A percentile compares a stretch with the other conserved stretches of the same genome.
Evolutionary conservation across 1,140 invertebrate species (phyloP).

Genomic region (Euwallacea similis): DNA sequence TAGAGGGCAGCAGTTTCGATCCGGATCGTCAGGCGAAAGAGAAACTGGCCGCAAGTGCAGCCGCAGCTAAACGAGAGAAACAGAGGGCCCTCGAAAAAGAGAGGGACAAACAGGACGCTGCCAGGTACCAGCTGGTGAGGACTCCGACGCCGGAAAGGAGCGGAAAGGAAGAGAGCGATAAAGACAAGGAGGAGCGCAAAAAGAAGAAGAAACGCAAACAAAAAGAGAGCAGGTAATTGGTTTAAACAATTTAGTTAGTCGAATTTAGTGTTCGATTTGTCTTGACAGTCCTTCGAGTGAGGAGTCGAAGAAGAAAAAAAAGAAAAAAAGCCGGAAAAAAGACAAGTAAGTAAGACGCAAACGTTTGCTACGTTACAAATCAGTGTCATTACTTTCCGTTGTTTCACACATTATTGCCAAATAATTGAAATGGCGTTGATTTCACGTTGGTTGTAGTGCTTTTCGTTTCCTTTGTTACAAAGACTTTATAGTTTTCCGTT

Average conservation of each 20-base stretch:
- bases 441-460: background rate
- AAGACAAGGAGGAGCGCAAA: conserved; percentile 50
- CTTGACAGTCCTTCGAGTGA: conserved; percentile 59
- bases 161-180: conserved; percentile 28
- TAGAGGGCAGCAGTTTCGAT: conserved; percentile 92
- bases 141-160: conserved; percentile 57
- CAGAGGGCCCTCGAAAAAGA: conserved; percentile 60
- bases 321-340: conserved; percentile 69
- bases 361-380: background rate
- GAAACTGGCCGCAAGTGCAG: conserved; percentile 63
- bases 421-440: background rate
- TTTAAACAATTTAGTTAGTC: background rate
- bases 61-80: conserved; percentile 58
- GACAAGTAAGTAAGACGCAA: conserved; percentile 60
- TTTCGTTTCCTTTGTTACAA: background rate
- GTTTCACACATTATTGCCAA: background rate
- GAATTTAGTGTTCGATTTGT: background rate
- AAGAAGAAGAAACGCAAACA: conserved; percentile 60
- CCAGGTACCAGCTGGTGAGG: conserved; percentile 65
- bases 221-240: conserved; percentile 41
- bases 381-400: conserved; percentile 16
- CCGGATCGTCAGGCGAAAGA: conserved; percentile 80
- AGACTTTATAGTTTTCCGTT: background rate
- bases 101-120: conserved; percentile 57
- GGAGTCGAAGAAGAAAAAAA: conserved; percentile 69